phyloP scores from a whole-genome alignment of 2,113 vertebrate species.

The Plecturocebus donacophilus region DNA sequence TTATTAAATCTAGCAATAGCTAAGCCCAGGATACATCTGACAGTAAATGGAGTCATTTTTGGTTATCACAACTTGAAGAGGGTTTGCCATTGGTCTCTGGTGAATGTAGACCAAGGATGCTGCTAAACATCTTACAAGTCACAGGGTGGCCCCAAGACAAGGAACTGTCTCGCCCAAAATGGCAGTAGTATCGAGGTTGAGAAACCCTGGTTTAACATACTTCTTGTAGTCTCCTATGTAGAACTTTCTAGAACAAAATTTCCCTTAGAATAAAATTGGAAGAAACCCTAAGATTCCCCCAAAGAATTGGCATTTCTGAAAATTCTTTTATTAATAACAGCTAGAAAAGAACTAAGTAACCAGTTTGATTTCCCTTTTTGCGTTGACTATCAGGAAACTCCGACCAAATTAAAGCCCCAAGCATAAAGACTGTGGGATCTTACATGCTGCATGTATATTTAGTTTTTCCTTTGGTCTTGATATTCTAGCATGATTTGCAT shows the following conservation, averaged over 20 bases:
- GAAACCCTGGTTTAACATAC: background rate
- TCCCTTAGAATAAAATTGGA: background rate
- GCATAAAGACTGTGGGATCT: background rate
- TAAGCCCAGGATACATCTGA: background rate
- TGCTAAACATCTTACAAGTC: background rate
- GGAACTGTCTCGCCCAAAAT: background rate
- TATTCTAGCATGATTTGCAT: conserved; percentile 40
- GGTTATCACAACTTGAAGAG: background rate
- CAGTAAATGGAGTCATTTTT: background rate
- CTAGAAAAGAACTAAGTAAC: conserved; percentile 5
- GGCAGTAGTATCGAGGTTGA: background rate
- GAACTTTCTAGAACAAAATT: background rate
- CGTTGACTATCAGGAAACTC: conserved; percentile 41
- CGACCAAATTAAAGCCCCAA: background rate
- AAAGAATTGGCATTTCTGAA: background rate
- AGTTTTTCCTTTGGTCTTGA: conserved; percentile 11
- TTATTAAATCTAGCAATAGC: background rate
- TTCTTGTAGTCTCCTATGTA: background rate
- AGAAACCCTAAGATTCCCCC: background rate
- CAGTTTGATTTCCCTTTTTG: conserved; percentile 54
- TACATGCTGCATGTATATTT: background rate
- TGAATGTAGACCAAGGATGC: background rate
- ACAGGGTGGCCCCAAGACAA: background rate
- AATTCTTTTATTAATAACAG: conserved; percentile 24
- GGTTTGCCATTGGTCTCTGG: background rate